These are phyloP conservation scores for Pangasius mekongensis DNA, from an alignment of 2,797 vertebrate species.

Conservation along the genomic window DNA sequence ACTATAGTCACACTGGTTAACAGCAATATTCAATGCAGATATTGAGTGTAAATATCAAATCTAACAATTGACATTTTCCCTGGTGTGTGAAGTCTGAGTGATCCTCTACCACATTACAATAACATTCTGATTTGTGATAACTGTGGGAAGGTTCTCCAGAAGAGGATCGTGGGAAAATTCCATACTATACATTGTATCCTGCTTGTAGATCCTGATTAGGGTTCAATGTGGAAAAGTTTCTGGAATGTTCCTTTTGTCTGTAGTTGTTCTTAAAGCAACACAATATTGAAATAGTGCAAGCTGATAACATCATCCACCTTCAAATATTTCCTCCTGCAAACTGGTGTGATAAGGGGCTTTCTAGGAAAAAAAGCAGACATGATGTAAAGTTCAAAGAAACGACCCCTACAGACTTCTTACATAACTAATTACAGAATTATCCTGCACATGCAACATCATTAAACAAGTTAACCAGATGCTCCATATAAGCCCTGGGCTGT, in stretches of 20 bases:
- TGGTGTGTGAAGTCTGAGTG: background rate
- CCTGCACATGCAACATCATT: background rate
- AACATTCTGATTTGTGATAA: background rate
- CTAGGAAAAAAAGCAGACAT: constrained; percentile 9
- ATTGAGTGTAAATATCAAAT: background rate
- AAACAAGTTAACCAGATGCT: constrained; percentile 5
- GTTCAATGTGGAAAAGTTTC: background rate
- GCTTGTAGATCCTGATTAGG: background rate
- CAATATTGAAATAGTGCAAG: constrained; percentile 2
- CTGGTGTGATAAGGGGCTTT: background rate
- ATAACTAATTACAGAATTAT: background rate
- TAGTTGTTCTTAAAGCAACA: constrained; percentile 15
- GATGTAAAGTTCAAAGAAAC: constrained; percentile 24
- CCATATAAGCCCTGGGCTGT: background rate
- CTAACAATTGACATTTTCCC: background rate
- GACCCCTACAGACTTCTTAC: background rate
- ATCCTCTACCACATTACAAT: background rate
- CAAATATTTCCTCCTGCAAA: constrained; percentile 19
- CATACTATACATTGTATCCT: background rate
- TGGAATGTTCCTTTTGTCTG: constrained; percentile 44
- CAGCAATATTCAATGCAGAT: background rate
- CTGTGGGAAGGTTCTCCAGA: background rate
- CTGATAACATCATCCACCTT: constrained; percentile 42
- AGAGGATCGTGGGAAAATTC: background rate
- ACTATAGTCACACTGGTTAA: background rate